Evolutionary conservation across 2,113 vertebrate genomes (phyloP).

Genomic region (Ctenomys sociabilis): DNA sequence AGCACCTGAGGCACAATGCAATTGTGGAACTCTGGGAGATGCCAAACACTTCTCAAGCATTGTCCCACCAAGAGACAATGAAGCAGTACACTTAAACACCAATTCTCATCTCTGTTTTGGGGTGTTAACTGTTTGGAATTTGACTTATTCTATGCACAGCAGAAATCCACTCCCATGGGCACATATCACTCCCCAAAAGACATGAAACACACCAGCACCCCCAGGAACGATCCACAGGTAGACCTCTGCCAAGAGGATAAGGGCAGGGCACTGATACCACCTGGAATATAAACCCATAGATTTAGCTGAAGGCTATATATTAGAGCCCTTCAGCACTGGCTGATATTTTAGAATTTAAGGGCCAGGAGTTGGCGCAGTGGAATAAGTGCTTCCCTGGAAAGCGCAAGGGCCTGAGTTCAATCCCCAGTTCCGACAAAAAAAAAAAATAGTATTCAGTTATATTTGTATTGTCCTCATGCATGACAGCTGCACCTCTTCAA

Average conservation of each 20-base stretch:
- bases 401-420: too few relatives aligned
- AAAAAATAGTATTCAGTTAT: too few relatives aligned
- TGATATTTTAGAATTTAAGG: constrained; percentile 6
- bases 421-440: too few relatives aligned
- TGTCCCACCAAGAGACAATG: neutral
- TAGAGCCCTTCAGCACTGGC: neutral
- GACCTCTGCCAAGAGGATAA: neutral
- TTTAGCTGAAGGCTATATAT: neutral
- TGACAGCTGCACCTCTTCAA: neutral
- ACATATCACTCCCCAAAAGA: neutral
- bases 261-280: neutral
- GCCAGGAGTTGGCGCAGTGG: too few relatives aligned
- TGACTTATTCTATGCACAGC: neutral
- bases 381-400: too few relatives aligned
- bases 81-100: neutral
- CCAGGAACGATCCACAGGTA: neutral
- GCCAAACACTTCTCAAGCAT: neutral
- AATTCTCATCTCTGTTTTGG: neutral
- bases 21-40: neutral
- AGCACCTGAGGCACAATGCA: neutral
- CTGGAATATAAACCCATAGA: neutral
- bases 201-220: neutral
- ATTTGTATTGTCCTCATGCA: neutral
- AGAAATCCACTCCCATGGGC: neutral
- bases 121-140: neutral